Evolutionary conservation across 2,888 invertebrate species (phyloP).

Genomic region (Strigamia transsilvanica): DNA sequence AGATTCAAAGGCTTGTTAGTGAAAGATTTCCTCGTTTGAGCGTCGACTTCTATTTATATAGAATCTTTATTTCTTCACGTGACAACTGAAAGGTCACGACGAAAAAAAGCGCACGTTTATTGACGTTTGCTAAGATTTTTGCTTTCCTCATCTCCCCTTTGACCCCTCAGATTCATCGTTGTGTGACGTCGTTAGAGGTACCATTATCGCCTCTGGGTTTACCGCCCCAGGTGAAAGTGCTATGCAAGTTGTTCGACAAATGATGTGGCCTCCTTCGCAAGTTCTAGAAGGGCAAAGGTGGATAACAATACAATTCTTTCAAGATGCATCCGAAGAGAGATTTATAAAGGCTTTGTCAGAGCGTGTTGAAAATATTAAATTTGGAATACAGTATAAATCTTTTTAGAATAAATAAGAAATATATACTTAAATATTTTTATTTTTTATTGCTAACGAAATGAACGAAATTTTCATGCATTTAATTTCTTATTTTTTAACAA

Average conservation of each 20-base stretch:
- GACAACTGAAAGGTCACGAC: constrained; percentile 31
- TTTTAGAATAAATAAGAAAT: neutral
- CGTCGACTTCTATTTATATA: constrained; percentile 42
- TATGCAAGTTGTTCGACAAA: neutral
- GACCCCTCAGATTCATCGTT: constrained; percentile 1
- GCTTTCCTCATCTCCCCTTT: neutral
- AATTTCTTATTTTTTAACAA: neutral
- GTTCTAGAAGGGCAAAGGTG: constrained; percentile 1
- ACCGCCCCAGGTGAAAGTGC: constrained; percentile 6
- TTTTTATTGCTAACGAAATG: neutral
- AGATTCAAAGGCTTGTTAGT: neutral
- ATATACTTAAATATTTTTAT: neutral
- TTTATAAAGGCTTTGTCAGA: neutral
- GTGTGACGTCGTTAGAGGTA: neutral
- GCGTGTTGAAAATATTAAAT: constrained; percentile 4
- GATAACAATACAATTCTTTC: constrained; percentile 2
- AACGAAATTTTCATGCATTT: neutral
- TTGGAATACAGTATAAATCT: neutral
- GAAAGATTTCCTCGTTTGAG: neutral
- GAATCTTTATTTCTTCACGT: constrained; percentile 24
- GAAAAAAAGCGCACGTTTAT: constrained; percentile 30
- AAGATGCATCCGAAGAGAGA: constrained; percentile 13
- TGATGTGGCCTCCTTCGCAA: constrained; percentile 41
- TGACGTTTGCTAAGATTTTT: neutral
- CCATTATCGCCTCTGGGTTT: constrained; percentile 27